Evolutionary conservation across 2,797 vertebrate species (phyloP), one percentile per base, ranked within the genome.

Genomic region (Zenarchopterus dispar): DNA sequence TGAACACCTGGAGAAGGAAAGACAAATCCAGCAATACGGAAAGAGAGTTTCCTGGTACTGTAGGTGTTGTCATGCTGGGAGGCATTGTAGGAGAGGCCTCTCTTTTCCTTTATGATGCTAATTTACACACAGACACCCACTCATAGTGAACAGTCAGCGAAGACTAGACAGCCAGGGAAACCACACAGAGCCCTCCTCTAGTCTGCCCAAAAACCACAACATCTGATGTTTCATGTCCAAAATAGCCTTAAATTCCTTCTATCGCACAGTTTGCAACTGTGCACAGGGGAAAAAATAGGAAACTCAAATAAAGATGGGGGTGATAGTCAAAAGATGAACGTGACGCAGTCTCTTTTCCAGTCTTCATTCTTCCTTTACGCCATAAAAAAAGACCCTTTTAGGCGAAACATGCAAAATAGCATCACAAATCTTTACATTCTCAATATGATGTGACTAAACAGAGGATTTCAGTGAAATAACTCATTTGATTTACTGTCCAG

Each of bases 151-250:
- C 72, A 86, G 84, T 75, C 86, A 75, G 66, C 60, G 82, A 78
- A 52, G 83, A 65, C 78, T 18, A 90, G 83, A 86, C 86, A 56
- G 80, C 58, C 73, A 71, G 79, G 72, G 78, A 80, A 83, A 89
- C 79, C 81, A 81, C 80, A 43, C 46, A 73, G 66, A 64, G 80
- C 71, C 77, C 67, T 59, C 70, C 24, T 56, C 58, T 17, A 44
- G 82, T 79, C 88, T 77, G 70, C 56, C 51, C 45, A 47, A 62
- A 80, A 87, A 84, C 82, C 86, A 80, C 81, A 86, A 73, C 84
- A 84, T 78, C 82, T 86, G 86, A 91, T 87, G 89, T 72, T 74
- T 90, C 88, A 86, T 75, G 75, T 75, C 72, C 62, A 66, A 84
- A 91, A 89, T 86, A 89, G 80, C 19, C 62, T 1, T 18, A 78